Evolutionary conservation across 1,140 invertebrate genomes (phyloP).

Genomic region (Rhopalosiphum padi): DNA sequence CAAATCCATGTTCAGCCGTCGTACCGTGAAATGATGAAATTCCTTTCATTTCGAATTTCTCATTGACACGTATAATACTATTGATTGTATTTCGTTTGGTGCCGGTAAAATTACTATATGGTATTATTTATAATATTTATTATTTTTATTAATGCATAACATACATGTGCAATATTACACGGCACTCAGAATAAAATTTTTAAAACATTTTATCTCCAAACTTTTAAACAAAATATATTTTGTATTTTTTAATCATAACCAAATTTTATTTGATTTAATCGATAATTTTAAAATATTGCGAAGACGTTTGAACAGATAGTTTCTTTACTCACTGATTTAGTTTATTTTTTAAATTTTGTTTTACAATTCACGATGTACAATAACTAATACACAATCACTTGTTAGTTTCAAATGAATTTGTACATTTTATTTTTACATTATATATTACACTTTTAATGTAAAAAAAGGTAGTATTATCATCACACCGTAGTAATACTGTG

Average conservation of each 20-base stretch:
- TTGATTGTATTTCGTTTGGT: not conserved
- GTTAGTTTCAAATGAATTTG: not conserved
- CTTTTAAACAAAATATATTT: not conserved
- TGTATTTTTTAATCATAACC: not conserved
- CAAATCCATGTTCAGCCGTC: not conserved
- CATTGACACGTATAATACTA: not conserved
- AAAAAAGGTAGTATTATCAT: not conserved
- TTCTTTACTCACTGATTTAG: not conserved
- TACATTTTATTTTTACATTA: not conserved
- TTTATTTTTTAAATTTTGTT: not conserved
- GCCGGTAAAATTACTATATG: too few species aligned
- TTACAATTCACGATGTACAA: not conserved
- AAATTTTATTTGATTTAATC: not conserved
- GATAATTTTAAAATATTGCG: not conserved
- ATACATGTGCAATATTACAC: not conserved
- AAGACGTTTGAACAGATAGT: not conserved
- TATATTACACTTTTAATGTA: not conserved
- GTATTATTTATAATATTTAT: not conserved
- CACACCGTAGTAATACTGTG: not conserved
- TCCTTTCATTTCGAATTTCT: not conserved
- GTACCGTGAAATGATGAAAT: not conserved
- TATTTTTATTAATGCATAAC: not conserved
- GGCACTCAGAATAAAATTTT: not conserved
- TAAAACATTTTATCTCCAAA: not conserved
- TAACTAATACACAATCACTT: not conserved